phyloP scores from a whole-genome alignment of 2,797 vertebrate genomes.

The Eurystomus glaucurus region DNA sequence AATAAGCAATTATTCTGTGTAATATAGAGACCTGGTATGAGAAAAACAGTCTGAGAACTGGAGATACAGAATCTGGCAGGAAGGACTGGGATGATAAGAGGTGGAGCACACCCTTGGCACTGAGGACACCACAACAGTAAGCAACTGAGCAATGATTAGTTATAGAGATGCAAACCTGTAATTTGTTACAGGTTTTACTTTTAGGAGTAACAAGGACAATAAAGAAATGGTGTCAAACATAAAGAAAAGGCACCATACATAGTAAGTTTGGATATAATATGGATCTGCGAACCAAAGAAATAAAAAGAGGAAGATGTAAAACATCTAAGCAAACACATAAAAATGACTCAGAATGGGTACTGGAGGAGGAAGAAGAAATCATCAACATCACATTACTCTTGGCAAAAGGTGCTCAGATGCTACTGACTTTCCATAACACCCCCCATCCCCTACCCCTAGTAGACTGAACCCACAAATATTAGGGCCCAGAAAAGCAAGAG shows the following conservation, averaged over 20 bases:
- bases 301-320: background rate
- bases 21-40: too few relatives aligned
- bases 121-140: too few relatives aligned
- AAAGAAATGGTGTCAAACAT: too few relatives aligned
- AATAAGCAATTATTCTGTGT: background rate
- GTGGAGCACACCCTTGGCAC: too few relatives aligned
- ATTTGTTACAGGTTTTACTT: too few relatives aligned
- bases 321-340: background rate
- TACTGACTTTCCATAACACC: background rate
- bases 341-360: accelerated
- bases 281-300: background rate
- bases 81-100: too few relatives aligned
- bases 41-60: too few relatives aligned
- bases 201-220: too few relatives aligned
- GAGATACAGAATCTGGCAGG: too few relatives aligned
- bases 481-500: background rate
- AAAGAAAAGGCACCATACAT: too few relatives aligned
- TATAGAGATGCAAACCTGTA: too few relatives aligned
- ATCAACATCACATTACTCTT: background rate
- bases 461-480: background rate
- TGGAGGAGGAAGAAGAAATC: background rate
- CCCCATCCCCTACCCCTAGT: accelerated
- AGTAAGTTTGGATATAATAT: background rate
- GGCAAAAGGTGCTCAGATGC: background rate
- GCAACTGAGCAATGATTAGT: too few relatives aligned